A percentile compares a stretch with the other conserved stretches of the same genome.
Conservation (phyloP, 2,113 vertebrate species). For the Ibidorhyncha struthersii region DNA sequence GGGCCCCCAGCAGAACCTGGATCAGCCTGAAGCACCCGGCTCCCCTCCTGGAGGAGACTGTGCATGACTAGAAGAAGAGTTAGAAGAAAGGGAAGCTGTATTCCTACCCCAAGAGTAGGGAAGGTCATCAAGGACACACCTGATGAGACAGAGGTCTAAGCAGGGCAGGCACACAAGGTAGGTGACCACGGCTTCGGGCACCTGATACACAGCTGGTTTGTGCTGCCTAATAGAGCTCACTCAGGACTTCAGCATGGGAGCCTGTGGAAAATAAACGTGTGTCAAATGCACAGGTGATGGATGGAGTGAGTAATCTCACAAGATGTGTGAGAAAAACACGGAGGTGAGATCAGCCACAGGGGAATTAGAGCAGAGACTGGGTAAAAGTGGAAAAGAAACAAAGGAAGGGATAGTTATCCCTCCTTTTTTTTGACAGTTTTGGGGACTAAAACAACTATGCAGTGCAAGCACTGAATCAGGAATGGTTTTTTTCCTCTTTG, state of each 20-base stretch:
- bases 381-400: not conserved
- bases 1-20: not conserved
- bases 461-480: not conserved
- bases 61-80: not conserved
- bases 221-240: not conserved
- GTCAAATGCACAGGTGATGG: not conserved
- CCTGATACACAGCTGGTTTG: not conserved
- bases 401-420: not conserved
- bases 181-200: not conserved
- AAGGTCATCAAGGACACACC: not conserved
- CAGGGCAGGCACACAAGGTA: not conserved
- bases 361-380: not conserved
- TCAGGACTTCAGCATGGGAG: not conserved
- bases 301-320: not conserved
- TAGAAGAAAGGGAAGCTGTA: not conserved
- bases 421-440: not conserved
- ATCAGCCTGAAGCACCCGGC: not conserved
- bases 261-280: not conserved
- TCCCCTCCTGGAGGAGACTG: not conserved
- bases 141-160: not conserved
- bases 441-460: not conserved
- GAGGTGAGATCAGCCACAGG: not conserved
- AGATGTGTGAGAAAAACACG: not conserved
- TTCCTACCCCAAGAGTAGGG: not conserved
- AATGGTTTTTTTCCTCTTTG: not conserved